phyloP scores from a whole-genome alignment of 2,888 invertebrate genomes.

The Caenorhabditis becei region DNA sequence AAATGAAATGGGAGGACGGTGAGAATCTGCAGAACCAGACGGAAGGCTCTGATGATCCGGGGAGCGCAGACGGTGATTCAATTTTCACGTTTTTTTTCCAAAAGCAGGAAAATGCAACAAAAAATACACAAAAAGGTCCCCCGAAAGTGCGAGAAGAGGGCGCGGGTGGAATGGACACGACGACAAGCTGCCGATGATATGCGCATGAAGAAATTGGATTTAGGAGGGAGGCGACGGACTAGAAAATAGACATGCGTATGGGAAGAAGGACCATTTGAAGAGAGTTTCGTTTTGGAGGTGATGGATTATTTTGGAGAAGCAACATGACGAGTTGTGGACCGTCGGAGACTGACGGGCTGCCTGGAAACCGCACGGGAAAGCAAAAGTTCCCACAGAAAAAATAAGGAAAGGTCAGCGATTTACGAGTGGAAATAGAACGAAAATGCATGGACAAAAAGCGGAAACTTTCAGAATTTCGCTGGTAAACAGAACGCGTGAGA shows the following conservation, averaged over 20 bases:
- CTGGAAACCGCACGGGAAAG: conserved; percentile 6
- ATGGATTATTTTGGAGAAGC: conserved; percentile 35
- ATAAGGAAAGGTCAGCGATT: neutral
- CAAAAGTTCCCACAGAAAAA: neutral
- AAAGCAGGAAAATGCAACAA: conserved; percentile 32
- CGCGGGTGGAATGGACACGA: conserved; percentile 18
- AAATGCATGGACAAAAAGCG: neutral
- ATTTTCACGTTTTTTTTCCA: conserved; percentile 41
- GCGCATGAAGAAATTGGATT: conserved; percentile 61
- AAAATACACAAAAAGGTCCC: conserved; percentile 40
- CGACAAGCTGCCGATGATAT: conserved; percentile 48
- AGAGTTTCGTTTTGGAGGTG: conserved; percentile 20
- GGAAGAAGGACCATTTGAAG: conserved; percentile 27
- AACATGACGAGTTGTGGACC: neutral
- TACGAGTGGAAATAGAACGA: neutral
- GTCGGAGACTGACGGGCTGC: neutral
- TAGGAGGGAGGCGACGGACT: conserved; percentile 40
- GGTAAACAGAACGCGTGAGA: conserved; percentile 4
- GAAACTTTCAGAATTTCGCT: neutral
- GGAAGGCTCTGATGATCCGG: conserved; percentile 28
- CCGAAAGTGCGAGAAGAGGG: conserved; percentile 50
- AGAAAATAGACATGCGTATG: conserved; percentile 43
- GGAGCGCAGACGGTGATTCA: conserved; percentile 34
- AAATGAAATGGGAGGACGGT: conserved; percentile 50
- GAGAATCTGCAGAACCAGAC: conserved; percentile 32